Evolutionary conservation across 2,113 vertebrate species (phyloP).

Genomic region (Oreocharis arfaki): DNA sequence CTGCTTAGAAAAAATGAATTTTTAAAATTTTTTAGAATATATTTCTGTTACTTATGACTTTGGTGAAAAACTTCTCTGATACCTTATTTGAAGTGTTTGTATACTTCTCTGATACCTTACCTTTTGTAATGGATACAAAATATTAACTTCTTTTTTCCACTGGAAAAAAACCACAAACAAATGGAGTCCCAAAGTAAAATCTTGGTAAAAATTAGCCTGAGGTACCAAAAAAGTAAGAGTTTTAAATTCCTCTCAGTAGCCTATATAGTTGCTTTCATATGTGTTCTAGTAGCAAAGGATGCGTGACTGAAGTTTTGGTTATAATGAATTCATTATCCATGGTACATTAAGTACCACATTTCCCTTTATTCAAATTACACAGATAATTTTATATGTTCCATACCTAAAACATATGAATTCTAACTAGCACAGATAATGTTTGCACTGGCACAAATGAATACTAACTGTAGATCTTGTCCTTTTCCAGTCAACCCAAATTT

Average conservation of each 20-base stretch:
- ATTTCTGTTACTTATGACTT: neutral
- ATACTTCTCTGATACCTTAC: neutral
- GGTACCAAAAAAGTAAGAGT: neutral
- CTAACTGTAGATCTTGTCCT: neutral
- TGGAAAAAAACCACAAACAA: neutral
- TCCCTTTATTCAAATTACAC: neutral
- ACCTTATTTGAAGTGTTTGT: neutral
- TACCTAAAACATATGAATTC: neutral
- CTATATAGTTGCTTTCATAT: neutral
- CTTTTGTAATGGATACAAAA: neutral
- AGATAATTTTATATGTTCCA: neutral
- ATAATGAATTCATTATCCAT: neutral
- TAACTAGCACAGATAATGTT: neutral
- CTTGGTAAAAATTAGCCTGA: neutral
- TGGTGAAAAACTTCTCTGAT: neutral
- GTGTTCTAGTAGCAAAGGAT: neutral
- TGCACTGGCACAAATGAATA: neutral
- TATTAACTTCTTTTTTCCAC: neutral
- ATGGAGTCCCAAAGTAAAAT: neutral
- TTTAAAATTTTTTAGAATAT: accelerated
- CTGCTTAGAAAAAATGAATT: neutral
- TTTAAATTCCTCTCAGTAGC: neutral
- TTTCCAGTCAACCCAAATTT: neutral
- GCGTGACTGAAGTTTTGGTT: neutral
- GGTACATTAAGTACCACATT: neutral